Evolutionary conservation across 2,797 vertebrate species (phyloP).

Genomic region (Halcyon smyrnensis): DNA sequence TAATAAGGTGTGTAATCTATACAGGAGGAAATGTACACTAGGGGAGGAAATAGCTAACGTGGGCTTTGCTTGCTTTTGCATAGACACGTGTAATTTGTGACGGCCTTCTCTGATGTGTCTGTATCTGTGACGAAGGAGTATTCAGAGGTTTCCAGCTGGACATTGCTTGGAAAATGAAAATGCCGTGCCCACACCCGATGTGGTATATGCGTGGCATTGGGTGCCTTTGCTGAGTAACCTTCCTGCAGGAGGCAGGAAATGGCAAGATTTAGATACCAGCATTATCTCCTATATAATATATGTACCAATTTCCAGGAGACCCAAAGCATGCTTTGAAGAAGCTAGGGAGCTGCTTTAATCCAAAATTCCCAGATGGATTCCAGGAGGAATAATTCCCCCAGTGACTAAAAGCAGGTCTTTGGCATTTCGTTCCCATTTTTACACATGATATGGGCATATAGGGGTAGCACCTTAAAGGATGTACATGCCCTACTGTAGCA

Average conservation of each 20-base stretch:
- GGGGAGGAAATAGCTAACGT: neutral
- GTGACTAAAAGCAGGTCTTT: neutral
- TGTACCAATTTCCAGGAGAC: neutral
- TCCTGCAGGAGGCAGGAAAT: neutral
- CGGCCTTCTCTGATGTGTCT: neutral
- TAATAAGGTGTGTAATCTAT: conserved; percentile 15
- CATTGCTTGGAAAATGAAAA: neutral
- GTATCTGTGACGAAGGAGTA: neutral
- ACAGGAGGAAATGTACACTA: neutral
- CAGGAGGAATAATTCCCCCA: neutral
- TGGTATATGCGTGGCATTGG: no score
- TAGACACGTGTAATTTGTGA: neutral
- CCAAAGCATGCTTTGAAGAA: neutral
- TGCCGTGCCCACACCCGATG: neutral
- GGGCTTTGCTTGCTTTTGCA: conserved; percentile 5
- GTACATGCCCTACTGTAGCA: neutral
- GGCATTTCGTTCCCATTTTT: neutral
- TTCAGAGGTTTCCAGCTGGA: neutral
- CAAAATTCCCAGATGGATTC: neutral
- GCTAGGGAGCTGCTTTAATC: neutral
- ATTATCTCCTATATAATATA: neutral
- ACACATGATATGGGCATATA: accelerated
- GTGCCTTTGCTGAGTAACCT: neutral
- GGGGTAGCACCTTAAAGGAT: neutral
- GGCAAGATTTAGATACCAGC: neutral